These are phyloP conservation scores for Bryconaethiops microstoma DNA, from an alignment of 2,797 vertebrate genomes.

Conservation along the genomic window DNA sequence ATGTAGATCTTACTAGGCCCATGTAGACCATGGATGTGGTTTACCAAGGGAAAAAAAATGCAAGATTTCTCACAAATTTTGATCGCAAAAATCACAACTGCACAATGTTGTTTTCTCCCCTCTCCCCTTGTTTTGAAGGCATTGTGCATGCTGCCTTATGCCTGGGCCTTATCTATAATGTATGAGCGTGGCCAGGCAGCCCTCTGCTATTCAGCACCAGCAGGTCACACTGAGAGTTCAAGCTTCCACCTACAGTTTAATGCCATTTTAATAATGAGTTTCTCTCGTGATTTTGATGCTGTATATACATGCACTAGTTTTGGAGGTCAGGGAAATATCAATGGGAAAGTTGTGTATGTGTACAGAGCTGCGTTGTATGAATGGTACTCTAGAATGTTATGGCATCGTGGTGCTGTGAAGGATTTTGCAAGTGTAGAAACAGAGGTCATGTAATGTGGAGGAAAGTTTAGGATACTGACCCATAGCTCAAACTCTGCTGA, in stretches of 20 bases:
- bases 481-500: neutral
- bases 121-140: neutral
- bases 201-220: neutral
- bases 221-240: constrained; percentile 14
- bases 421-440: neutral
- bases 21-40: no score
- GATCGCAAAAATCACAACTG: no score
- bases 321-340: neutral
- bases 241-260: neutral
- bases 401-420: neutral
- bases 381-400: neutral
- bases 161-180: neutral
- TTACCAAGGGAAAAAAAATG: no score
- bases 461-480: neutral
- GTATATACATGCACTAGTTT: neutral
- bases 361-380: neutral
- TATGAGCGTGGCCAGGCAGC: neutral
- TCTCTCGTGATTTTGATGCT: neutral
- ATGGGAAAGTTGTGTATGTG: neutral
- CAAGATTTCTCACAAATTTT: no score
- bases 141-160: neutral
- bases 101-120: neutral
- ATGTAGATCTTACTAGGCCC: no score
- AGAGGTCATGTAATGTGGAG: neutral
- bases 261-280: neutral